Base-by-base conservation (phyloP, 1,140 invertebrate species). In the Prorops nasuta region DNA sequence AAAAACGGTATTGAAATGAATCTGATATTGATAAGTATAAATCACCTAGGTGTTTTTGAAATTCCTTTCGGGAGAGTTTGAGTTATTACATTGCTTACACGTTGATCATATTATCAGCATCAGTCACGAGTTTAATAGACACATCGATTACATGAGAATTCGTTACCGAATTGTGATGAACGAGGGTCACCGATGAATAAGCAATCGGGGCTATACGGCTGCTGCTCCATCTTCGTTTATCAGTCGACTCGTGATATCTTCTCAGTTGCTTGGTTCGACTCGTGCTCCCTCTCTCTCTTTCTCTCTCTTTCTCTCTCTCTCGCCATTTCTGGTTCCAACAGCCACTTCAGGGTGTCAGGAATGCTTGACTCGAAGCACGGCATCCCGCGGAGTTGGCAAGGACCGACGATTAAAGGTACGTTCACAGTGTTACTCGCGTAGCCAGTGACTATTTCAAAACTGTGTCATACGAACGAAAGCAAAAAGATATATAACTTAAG, bases 311-410 rank as follows among this genome's bases (percentile, higher is more conserved):
- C 16, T 49, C 43, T 56, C 49, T 56, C 46, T 46, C 46, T 28
- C 56, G 58, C 53, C 56, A 59, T 56, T 55, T 62, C 60, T 62
- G 55, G 49, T 59, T 63, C 58, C 58, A 58, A 62, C 59, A 60
- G 58, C 55, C 58, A 62, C 58, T 62, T 60, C 58, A 60, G 58
- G 44, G 59, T 60, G 59, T 60, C 59, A 60, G 59, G 59, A 62
- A 62, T 60, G 59, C 50, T 51, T 40, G 58, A 60, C 59, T 60
- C 58, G 59, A 54, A 41, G 50, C 49, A 54, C 46, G 59, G 58
- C 59, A 57, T 62, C 58, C 58, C 59, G 58, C 44, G 34, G 58
- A 62, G 59, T 62, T 62, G 59, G 58, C 59, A 60, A 46, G 18
- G 44, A 43, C 36, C 46, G 37, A 47, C 40, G 54, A 49, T 54